Evolutionary conservation across 2,113 vertebrate genomes (phyloP), one percentile per base, ranked within the genome.

Genomic region (Sminthopsis crassicaudata): DNA sequence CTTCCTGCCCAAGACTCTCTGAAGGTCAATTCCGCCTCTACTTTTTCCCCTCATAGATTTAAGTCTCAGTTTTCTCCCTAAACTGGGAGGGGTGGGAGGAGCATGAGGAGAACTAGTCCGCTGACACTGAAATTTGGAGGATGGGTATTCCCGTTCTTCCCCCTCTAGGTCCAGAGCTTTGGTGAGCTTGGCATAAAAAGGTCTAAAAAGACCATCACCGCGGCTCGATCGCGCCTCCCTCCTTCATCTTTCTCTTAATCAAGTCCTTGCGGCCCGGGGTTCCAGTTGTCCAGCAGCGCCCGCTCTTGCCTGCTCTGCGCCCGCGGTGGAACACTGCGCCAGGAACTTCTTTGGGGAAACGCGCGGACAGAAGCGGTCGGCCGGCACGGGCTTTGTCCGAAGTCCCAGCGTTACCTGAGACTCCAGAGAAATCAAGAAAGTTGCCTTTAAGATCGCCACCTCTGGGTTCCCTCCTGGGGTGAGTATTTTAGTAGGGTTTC

Each of bases 321-420:
- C 50, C 93, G 91, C 46, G 90, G 55, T 3, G 26, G 91, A 89
- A 50, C 88, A 96, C 96, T 94, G 96, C 93, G 30, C 93, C 53
- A 19, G 89, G 91, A 53, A 95, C 57, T 97, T 93, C 60, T 97
- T 93, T 51, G 55, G 94, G 91, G 48, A 92, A 76, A 90, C 92
- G 60, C 19, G 67, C n/a, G 19, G n/a, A 23, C 19, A 84, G 67
- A 84, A 42, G 19, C 42, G 23, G 16, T 84, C n/a, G 2, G 67
- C 67, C 23, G n/a, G 23, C 42, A 84, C n/a, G 14, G 42, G 36
- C 6, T 42, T 42, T 23, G 16, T n/a, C 67, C n/a, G 2, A 42
- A 84, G 7, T 42, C 67, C n/a, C n/a, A 8, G 36, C 60, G 7
- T 76, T 76, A 22, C 60, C 60, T n/a, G n/a, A 84, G 67, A 84